These are phyloP conservation scores for Trissolcus brochymenae DNA, from an alignment of 2,888 invertebrate genomes.

Conservation along the genomic window DNA sequence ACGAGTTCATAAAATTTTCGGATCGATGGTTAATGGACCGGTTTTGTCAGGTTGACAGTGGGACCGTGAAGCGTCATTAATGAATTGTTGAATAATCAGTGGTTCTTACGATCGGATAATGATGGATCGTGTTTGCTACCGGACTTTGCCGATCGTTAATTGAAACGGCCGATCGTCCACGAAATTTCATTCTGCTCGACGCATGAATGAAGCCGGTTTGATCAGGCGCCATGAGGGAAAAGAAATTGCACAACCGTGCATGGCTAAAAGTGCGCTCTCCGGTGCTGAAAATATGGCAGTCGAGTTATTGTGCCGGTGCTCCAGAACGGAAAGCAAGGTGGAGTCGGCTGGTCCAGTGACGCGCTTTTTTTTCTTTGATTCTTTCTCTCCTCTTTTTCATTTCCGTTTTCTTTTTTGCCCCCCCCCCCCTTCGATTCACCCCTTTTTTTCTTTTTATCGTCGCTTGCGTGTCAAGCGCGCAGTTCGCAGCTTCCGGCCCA, in stretches of 20 bases:
- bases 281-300: constrained; percentile 51
- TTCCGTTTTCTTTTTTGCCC: constrained; percentile 9
- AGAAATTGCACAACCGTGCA: constrained; percentile 57
- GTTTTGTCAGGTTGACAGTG: constrained; percentile 26
- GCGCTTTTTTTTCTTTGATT: constrained; percentile 38
- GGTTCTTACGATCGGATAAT: constrained; percentile 51
- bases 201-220: constrained; percentile 60
- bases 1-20: constrained; percentile 22
- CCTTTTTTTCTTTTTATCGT: constrained; percentile 4
- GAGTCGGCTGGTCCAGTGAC: constrained; percentile 51
- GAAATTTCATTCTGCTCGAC: constrained; percentile 53
- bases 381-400: constrained; percentile 14
- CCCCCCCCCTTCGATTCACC: background rate
- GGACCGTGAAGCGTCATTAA: constrained; percentile 39
- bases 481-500: constrained; percentile 59
- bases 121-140: constrained; percentile 54
- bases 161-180: constrained; percentile 53
- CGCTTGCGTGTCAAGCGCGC: constrained; percentile 50
- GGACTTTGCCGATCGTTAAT: constrained; percentile 56
- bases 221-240: constrained; percentile 58
- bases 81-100: constrained; percentile 55
- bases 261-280: constrained; percentile 42
- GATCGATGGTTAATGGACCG: constrained; percentile 25
- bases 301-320: constrained; percentile 53
- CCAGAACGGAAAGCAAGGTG: constrained; percentile 56